Percentiles rank a stretch among this genome's conserved stretches.
Evolutionary conservation across 1,140 invertebrate genomes (phyloP).

Genomic region (Scaptomyza montana): DNA sequence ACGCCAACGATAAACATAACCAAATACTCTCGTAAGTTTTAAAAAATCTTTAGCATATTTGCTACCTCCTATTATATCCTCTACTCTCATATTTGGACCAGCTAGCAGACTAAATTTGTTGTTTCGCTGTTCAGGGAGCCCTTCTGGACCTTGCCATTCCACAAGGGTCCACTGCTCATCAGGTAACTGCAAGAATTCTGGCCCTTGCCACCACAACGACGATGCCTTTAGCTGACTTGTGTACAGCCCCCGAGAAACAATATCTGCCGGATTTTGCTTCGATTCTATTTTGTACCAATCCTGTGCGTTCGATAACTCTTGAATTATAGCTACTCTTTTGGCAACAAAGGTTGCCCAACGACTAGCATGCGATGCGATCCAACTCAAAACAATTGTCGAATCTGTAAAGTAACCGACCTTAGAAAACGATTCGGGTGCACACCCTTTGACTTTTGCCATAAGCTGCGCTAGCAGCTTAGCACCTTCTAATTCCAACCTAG

Average conservation of each 20-base stretch:
- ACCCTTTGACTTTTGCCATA: no score
- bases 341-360: slow-evolving; percentile 13
- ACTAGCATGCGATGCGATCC: no score
- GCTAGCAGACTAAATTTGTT: slow-evolving; percentile 12
- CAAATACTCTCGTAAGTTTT: slow-evolving; percentile 8
- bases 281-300: no score
- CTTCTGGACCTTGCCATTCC: slow-evolving; percentile 9
- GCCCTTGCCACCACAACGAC: slow-evolving; percentile 20
- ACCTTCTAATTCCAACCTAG: not conserved
- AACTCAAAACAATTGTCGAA: no score
- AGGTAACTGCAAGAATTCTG: slow-evolving; percentile 2
- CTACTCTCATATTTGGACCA: not conserved
- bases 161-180: slow-evolving; percentile 1
- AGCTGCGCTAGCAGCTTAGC: not conserved
- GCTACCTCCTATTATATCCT: slow-evolving; percentile 3
- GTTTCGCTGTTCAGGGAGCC: slow-evolving; percentile 3
- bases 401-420: no score
- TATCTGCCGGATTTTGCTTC: not conserved
- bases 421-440: no score
- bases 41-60: not conserved
- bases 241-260: no score
- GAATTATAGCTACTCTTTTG: slow-evolving; percentile 10
- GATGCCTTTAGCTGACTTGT: no score
- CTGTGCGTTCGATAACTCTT: no score
- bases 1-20: slow-evolving; percentile 7